A percentile compares a stretch with the other conserved stretches of the same genome.
These are phyloP conservation scores for Ceratitis capitata DNA, from an alignment of 1,140 invertebrate genomes.

Conservation along the genomic window DNA sequence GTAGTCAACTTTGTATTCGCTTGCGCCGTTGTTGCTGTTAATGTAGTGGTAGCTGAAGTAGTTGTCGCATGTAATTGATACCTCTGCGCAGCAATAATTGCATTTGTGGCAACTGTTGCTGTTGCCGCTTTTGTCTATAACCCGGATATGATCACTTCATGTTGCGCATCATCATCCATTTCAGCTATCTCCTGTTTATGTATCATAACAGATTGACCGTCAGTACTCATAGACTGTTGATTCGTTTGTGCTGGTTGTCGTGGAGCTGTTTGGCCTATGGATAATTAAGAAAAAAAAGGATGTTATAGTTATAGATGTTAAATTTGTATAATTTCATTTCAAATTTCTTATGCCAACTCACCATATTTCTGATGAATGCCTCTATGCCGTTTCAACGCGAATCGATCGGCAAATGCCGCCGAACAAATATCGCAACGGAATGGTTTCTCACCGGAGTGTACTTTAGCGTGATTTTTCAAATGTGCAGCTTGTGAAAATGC, in stretches of 20 bases:
- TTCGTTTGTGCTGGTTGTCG: conserved; percentile 49
- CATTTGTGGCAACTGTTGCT: conserved; percentile 37
- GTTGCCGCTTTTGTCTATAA: conserved; percentile 59
- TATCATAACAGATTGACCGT: conserved; percentile 55
- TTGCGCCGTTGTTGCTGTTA: conserved; percentile 13
- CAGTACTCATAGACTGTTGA: conserved; percentile 42
- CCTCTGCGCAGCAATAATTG: conserved; percentile 35
- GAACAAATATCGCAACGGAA: conserved; percentile 87
- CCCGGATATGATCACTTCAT: conserved; percentile 62
- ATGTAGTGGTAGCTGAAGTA: neutral
- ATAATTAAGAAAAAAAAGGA: neutral
- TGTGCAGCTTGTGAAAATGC: conserved; percentile 89
- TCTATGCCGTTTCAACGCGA: conserved; percentile 80
- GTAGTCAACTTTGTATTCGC: neutral
- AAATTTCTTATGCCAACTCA: conserved; percentile 8
- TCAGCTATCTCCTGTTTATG: conserved; percentile 63
- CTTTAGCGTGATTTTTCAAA: conserved; percentile 85
- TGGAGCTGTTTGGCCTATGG: conserved; percentile 58
- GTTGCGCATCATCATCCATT: conserved; percentile 64
- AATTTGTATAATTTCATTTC: neutral
- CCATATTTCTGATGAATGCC: conserved; percentile 83
- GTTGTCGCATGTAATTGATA: neutral
- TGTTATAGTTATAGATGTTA: neutral
- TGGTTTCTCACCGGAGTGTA: conserved; percentile 78
- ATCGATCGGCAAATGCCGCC: conserved; percentile 86